phyloP scores from a whole-genome alignment of 2,113 vertebrate genomes.

The Menura novaehollandiae region DNA sequence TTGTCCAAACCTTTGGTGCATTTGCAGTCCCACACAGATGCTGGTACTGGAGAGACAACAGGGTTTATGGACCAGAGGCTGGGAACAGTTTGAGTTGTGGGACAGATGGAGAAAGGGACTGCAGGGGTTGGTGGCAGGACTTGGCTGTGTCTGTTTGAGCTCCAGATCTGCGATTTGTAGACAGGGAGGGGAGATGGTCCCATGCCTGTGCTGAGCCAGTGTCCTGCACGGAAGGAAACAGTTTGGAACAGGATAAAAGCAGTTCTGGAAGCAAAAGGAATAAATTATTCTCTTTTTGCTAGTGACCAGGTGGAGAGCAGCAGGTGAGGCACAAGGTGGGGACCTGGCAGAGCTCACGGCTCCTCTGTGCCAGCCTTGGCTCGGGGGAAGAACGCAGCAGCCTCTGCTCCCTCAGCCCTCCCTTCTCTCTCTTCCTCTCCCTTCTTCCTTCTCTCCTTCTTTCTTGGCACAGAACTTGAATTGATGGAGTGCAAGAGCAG shows the following conservation, averaged over 20 bases:
- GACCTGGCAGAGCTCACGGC: neutral
- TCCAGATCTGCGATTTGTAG: neutral
- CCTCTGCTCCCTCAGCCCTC: neutral
- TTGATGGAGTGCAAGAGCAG: neutral
- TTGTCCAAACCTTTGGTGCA: rapidly evolving
- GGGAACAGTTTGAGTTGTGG: neutral
- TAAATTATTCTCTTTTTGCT: neutral
- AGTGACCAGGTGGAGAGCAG: neutral
- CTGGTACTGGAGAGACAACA: neutral
- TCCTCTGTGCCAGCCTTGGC: neutral
- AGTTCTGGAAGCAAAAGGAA: neutral
- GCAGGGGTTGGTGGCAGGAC: neutral
- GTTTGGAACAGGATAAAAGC: neutral
- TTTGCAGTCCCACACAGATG: rapidly evolving
- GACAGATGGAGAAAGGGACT: neutral
- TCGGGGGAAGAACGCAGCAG: neutral
- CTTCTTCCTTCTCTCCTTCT: neutral
- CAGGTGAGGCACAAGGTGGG: neutral
- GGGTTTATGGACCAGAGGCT: neutral
- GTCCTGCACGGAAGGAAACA: neutral
- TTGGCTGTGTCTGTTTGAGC: neutral
- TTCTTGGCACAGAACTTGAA: neutral
- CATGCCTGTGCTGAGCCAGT: neutral
- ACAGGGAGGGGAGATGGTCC: neutral
- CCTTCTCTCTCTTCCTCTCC: neutral